Evolutionary conservation across 2,797 vertebrate species (phyloP).

Genomic region (Sebastes aleutianus): DNA sequence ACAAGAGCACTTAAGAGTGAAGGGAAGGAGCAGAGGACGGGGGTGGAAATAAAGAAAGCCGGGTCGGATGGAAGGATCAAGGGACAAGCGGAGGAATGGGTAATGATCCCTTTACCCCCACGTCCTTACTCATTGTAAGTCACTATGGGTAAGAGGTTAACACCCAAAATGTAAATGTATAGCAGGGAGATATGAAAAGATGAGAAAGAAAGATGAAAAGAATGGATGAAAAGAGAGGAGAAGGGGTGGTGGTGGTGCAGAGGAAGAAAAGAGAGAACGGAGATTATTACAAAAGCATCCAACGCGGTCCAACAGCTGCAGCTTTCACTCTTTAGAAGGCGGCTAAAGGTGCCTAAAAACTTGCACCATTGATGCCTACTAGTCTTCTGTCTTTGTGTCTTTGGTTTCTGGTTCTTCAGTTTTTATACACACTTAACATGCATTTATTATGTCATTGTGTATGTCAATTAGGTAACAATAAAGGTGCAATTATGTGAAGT

Average conservation of each 20-base stretch:
- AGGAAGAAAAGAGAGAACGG: neutral
- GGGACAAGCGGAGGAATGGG: slow-evolving; percentile 10
- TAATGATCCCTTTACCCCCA: slow-evolving; percentile 33
- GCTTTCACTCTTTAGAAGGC: neutral
- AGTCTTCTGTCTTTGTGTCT: neutral
- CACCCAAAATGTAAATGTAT: slow-evolving; percentile 1
- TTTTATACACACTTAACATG: neutral
- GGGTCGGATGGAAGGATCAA: slow-evolving; percentile 28
- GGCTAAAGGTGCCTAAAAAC: neutral
- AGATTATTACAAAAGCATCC: neutral
- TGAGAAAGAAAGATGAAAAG: neutral
- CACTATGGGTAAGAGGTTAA: slow-evolving; percentile 7
- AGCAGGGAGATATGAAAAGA: neutral
- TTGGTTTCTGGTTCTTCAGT: neutral
- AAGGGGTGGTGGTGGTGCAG: neutral
- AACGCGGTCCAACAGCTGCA: neutral
- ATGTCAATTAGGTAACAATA: neutral
- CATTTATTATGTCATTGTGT: neutral
- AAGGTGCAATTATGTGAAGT: neutral
- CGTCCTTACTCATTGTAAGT: slow-evolving; percentile 5
- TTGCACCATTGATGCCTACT: neutral
- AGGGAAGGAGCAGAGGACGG: slow-evolving; percentile 34
- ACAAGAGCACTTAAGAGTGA: slow-evolving; percentile 57
- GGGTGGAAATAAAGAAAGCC: neutral
- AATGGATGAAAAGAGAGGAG: neutral